These are phyloP conservation scores for Indicator maculatus DNA, from an alignment of 2,113 vertebrate genomes.

Conservation along the genomic window DNA sequence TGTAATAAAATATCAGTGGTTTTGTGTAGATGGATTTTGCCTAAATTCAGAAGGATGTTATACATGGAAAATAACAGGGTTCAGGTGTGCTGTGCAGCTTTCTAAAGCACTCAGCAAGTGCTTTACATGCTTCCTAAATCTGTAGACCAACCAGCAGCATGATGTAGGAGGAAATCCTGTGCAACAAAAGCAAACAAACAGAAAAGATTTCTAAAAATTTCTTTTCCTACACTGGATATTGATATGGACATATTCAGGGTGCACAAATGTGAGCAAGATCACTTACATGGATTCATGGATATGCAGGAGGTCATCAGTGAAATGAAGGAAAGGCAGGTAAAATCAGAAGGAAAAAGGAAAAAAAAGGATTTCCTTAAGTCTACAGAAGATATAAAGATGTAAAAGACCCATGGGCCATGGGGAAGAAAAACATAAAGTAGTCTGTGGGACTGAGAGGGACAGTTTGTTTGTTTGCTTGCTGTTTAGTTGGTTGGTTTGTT, in stretches of 20 bases:
- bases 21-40: background rate
- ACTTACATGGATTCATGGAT: background rate
- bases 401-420: background rate
- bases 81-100: background rate
- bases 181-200: background rate
- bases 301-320: background rate
- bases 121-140: background rate
- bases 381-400: background rate
- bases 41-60: background rate
- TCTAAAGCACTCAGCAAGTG: background rate
- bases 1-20: background rate
- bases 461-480: background rate
- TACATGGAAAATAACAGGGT: background rate
- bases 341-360: background rate
- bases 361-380: background rate
- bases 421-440: background rate
- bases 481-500: background rate
- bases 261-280: background rate
- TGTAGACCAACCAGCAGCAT: background rate
- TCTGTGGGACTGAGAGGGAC: background rate
- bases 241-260: background rate
- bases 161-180: background rate
- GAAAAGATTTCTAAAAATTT: background rate
- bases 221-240: background rate
- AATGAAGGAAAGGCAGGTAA: background rate